Percentiles rank a stretch among this genome's conserved stretches.
Conservation (phyloP, 2,888 invertebrate species). For the Mechanitis messenoides region DNA sequence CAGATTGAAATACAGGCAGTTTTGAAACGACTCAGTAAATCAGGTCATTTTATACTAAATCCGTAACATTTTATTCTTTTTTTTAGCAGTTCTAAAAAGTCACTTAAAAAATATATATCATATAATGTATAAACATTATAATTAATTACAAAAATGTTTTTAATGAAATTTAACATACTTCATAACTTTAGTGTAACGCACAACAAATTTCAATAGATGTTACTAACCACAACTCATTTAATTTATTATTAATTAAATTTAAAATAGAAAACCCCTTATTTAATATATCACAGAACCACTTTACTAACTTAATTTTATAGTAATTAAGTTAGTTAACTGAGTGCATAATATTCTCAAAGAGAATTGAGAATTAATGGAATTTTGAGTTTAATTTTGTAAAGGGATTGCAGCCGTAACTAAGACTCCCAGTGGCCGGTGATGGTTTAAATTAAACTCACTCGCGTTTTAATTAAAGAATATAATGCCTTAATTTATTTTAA, state of each 20-base stretch:
- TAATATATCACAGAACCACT: slow-evolving; percentile 1
- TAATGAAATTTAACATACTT: too few species aligned
- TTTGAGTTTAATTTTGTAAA: slow-evolving; percentile 8
- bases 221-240: background rate
- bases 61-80: too few species aligned
- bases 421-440: slow-evolving; percentile 5
- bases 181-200: too few species aligned
- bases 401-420: slow-evolving; percentile 7
- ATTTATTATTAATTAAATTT: slow-evolving; percentile 3
- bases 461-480: background rate
- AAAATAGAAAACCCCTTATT: background rate
- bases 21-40: slow-evolving; percentile 8
- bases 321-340: slow-evolving; percentile 6
- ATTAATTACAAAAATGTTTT: too few species aligned
- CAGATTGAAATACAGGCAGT: slow-evolving; percentile 20
- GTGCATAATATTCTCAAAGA: slow-evolving; percentile 6
- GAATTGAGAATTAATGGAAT: slow-evolving; percentile 8
- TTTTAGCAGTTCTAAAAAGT: too few species aligned
- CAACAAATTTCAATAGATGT: background rate
- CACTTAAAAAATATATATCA: too few species aligned
- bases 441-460: background rate
- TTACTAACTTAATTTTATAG: background rate
- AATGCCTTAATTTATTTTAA: background rate
- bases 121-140: too few species aligned
- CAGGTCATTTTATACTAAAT: background rate